Evolutionary conservation across 2,888 invertebrate species (phyloP).

Genomic region (Cheilosia urbana): DNA sequence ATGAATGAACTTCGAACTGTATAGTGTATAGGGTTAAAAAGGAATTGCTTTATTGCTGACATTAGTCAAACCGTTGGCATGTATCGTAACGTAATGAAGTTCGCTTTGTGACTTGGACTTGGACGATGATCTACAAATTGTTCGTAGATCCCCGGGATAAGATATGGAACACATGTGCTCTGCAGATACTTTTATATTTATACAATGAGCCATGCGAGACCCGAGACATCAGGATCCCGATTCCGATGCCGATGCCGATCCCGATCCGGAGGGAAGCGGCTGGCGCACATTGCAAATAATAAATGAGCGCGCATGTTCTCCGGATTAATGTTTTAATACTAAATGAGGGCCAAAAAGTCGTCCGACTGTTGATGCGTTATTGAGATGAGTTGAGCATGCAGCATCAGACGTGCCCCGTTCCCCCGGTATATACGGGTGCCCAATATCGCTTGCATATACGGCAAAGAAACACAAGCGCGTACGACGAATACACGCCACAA

Average conservation of each 20-base stretch:
- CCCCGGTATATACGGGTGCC: not conserved
- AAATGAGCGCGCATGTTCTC: slow-evolving; percentile 77
- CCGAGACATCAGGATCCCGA: slow-evolving; percentile 39
- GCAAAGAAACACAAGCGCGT: not conserved
- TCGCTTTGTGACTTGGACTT: slow-evolving; percentile 16
- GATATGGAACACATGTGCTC: slow-evolving; percentile 75
- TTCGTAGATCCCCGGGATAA: slow-evolving; percentile 72
- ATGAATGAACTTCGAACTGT: slow-evolving; percentile 66
- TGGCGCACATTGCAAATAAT: slow-evolving; percentile 72
- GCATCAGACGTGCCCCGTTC: slow-evolving; percentile 1
- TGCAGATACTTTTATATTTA: slow-evolving; percentile 70
- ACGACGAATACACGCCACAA: slow-evolving; percentile 9
- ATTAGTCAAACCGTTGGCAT: slow-evolving; percentile 58
- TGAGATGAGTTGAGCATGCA: slow-evolving; percentile 70
- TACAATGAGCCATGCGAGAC: slow-evolving; percentile 67
- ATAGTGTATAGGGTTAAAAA: slow-evolving; percentile 54
- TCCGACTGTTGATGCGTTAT: slow-evolving; percentile 74
- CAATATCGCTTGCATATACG: too few species aligned
- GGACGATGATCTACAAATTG: slow-evolving; percentile 65
- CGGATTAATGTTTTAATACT: slow-evolving; percentile 77
- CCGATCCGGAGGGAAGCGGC: slow-evolving; percentile 58
- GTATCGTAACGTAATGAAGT: slow-evolving; percentile 39
- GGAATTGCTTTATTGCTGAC: slow-evolving; percentile 64
- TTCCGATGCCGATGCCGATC: slow-evolving; percentile 46
- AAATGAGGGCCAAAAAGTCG: slow-evolving; percentile 78